These are phyloP conservation scores for Nebria salina DNA, from an alignment of 2,888 invertebrate genomes.

Conservation along the genomic window DNA sequence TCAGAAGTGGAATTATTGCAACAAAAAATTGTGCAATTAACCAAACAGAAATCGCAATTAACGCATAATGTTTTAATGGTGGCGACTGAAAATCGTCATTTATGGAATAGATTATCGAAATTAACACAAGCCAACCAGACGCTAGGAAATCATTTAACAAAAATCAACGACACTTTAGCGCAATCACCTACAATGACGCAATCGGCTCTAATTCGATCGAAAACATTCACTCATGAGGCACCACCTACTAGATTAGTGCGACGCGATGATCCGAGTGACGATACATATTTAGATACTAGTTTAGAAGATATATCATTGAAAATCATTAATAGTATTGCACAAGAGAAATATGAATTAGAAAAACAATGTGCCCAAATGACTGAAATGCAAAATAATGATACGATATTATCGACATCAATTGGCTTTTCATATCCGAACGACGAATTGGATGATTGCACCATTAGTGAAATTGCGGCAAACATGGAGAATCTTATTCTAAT, in stretches of 20 bases:
- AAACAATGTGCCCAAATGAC: constrained; percentile 76
- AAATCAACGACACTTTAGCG: constrained; percentile 66
- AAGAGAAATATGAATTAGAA: constrained; percentile 75
- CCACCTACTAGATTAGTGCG: constrained; percentile 67
- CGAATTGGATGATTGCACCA: constrained; percentile 69
- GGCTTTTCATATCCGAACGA: constrained; percentile 72
- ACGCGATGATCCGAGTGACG: constrained; percentile 58
- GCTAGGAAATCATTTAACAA: constrained; percentile 64
- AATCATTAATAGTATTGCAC: constrained; percentile 73
- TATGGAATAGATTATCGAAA: constrained; percentile 78
- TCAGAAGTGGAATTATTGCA: constrained; percentile 67
- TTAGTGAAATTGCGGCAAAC: constrained; percentile 73
- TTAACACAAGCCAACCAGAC: constrained; percentile 70
- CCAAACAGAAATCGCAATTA: constrained; percentile 79
- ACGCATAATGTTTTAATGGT: constrained; percentile 84
- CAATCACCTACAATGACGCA: constrained; percentile 59
- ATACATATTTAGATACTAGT: constrained; percentile 65
- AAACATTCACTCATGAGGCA: constrained; percentile 76
- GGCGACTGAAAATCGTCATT: constrained; percentile 80
- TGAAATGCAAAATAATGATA: constrained; percentile 68
- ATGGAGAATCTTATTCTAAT: constrained; percentile 71
- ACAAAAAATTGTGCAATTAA: constrained; percentile 74
- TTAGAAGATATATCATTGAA: constrained; percentile 82
- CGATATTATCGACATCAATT: constrained; percentile 70
- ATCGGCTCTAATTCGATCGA: constrained; percentile 66